Percentiles rank a stretch among this genome's conserved stretches.
These are phyloP conservation scores for Baronia brevicornis DNA, from an alignment of 2,888 invertebrate genomes.

Conservation along the genomic window DNA sequence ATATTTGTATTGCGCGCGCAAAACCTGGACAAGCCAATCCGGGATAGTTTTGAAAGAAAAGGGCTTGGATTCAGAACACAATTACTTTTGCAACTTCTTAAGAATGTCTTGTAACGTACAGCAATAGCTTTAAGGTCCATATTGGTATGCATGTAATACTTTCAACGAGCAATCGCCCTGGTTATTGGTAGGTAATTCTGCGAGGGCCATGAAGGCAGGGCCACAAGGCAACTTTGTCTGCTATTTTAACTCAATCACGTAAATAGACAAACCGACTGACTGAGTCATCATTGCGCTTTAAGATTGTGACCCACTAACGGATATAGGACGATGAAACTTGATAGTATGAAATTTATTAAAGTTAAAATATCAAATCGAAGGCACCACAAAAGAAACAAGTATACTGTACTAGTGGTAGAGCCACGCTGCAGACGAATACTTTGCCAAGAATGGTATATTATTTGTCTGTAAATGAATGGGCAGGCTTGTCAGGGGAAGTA, in stretches of 20 bases:
- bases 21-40: slow-evolving; percentile 35
- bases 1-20: slow-evolving; percentile 38
- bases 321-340: slow-evolving; percentile 6
- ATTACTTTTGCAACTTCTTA: not conserved
- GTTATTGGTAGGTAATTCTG: slow-evolving; percentile 9
- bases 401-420: no score
- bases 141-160: not conserved
- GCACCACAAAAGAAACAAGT: no score
- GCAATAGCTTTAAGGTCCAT: not conserved
- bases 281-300: slow-evolving; percentile 8
- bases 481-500: no score
- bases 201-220: slow-evolving; percentile 10
- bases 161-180: not conserved
- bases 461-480: no score
- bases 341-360: no score
- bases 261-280: slow-evolving; percentile 9
- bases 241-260: slow-evolving; percentile 13
- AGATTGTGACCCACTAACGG: slow-evolving; percentile 3
- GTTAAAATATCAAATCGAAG: no score
- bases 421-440: no score
- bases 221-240: slow-evolving; percentile 4
- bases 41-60: slow-evolving; percentile 31
- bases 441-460: no score
- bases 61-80: slow-evolving; percentile 27
- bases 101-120: not conserved